Base-by-base conservation (phyloP, 2,888 invertebrate genomes). In the Augiades crinisus region DNA sequence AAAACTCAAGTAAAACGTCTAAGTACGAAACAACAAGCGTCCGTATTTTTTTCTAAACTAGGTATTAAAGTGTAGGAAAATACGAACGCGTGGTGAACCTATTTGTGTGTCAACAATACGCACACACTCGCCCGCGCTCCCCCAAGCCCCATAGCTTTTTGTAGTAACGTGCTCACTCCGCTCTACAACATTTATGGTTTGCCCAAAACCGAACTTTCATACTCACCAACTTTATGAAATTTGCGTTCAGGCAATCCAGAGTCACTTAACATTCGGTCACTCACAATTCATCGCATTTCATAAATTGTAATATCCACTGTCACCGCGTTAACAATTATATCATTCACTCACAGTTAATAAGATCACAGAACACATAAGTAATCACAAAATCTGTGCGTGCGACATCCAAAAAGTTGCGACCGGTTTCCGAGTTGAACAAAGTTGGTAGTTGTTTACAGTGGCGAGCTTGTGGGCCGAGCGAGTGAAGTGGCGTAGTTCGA, bases 81-180 rank as follows among this genome's bases (percentile, higher is more conserved):
- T 55, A n/a, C 7, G 19, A 56, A 56, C 24, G 44, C 36, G 40
- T 71, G 77, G 78, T 77, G 67, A 75, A 67, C 67, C 51, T 58
- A 59, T 54, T 53, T 47, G 56, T 71, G 77, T 81, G 79, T 84
- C 84, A 86, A 87, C 85, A 87, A 81, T 77, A 74, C 69, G 62
- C 63, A 58, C 75, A 76, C 79, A 78, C 78, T 79, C 81, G 80
- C 79, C 74, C 76, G 77, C 75, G 61, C 77, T 80, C 79, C 82
- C 80, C 83, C 77, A 72, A 72, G 57, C 81, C 79, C 81, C 77
- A 72, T 71, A 59, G 70, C 68, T 72, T 81, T 80, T 85, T 79
- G 79, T 81, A 60, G 57, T 56, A 60, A 46, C 53, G 58, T 53
- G 54, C 64, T 61, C 60, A 63, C 67, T 60, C 63, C 64, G 64